Conservation (phyloP, 2,888 invertebrate species). For the Acanthococcus lagerstroemiae region DNA sequence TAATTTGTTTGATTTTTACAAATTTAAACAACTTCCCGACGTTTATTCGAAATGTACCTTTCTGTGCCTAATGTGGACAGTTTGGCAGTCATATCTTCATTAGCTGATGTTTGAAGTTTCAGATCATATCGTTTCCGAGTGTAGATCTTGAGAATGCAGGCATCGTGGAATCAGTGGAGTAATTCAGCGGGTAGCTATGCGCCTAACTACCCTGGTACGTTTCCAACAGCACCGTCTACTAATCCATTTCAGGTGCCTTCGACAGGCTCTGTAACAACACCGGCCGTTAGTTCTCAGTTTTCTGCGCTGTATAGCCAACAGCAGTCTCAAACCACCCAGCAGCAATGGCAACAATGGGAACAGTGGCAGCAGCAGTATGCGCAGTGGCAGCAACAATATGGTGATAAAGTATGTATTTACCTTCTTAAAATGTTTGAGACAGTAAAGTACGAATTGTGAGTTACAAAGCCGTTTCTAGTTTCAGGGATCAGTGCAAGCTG, state of each 20-base stretch:
- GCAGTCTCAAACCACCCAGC: neutral
- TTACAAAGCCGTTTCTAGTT: neutral
- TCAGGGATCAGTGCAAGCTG: conserved; percentile 8
- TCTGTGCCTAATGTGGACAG: too few species aligned
- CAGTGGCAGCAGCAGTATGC: conserved; percentile 49
- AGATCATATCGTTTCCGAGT: too few species aligned
- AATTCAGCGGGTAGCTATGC: neutral
- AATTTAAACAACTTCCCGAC: too few species aligned
- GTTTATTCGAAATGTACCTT: too few species aligned
- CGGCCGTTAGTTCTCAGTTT: neutral
- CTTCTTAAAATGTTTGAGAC: neutral
- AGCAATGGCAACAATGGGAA: conserved; percentile 65
- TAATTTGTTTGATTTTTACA: too few species aligned
- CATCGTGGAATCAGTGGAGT: conserved; percentile 22
- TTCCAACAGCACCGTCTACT: neutral
- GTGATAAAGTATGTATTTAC: conserved; percentile 54
- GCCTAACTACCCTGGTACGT: neutral
- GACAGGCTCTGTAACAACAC: neutral
- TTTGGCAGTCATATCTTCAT: too few species aligned
- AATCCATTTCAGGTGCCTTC: neutral
- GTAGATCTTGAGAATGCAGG: conserved; percentile 5
- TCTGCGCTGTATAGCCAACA: neutral
- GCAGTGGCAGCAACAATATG: conserved; percentile 55
- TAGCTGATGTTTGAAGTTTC: too few species aligned
- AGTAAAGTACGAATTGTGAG: neutral